A percentile compares a stretch with the other conserved stretches of the same genome.
Evolutionary conservation across 2,888 invertebrate species (phyloP).

Genomic region (Chymomyza caudatula): DNA sequence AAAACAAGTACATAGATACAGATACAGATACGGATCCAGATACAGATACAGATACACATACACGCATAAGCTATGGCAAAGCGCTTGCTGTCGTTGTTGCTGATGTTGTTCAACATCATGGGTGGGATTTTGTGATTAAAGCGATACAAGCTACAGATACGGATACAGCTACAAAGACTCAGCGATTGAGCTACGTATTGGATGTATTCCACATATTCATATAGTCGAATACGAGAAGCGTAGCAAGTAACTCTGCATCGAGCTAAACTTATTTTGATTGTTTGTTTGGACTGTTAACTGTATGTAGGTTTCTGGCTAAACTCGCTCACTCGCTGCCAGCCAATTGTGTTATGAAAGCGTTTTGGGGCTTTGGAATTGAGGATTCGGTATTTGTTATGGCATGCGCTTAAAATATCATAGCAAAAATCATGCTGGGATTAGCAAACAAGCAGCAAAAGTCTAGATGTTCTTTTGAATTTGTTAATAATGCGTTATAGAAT

Average conservation of each 20-base stretch:
- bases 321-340: background rate
- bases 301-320: background rate
- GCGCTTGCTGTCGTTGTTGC: constrained; percentile 1
- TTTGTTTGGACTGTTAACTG: constrained; percentile 28
- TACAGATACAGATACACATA: background rate
- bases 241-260: background rate
- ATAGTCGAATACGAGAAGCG: no score
- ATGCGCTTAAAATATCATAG: constrained; percentile 9
- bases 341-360: background rate
- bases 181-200: no score
- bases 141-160: constrained; percentile 36
- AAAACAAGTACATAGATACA: background rate
- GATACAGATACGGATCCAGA: background rate
- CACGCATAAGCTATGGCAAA: background rate
- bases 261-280: constrained; percentile 62
- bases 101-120: constrained; percentile 52
- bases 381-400: constrained; percentile 15
- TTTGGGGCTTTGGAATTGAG: background rate
- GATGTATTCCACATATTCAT: background rate
- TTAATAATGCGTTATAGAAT: no score
- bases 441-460: background rate
- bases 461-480: background rate
- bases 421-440: background rate
- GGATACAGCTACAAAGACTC: constrained; percentile 14
- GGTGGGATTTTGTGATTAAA: constrained; percentile 72